Percentiles rank a stretch among this genome's conserved stretches.
These are phyloP conservation scores for Atta cephalotes DNA, from an alignment of 1,140 invertebrate species.

Conservation along the genomic window DNA sequence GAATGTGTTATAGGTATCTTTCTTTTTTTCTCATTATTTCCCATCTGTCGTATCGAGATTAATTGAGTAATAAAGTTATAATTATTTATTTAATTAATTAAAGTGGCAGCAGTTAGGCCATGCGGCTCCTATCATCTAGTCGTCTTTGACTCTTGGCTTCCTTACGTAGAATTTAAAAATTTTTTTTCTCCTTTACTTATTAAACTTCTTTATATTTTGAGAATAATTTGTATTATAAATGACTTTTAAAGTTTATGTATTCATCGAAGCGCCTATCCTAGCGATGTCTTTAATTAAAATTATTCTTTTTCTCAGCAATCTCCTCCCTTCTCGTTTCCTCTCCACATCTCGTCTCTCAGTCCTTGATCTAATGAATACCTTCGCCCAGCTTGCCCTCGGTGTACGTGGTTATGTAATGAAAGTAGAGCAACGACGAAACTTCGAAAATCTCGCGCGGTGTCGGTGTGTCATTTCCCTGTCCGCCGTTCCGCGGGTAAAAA, in stretches of 20 bases:
- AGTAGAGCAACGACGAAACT: constrained; percentile 56
- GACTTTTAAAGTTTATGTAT: constrained; percentile 83
- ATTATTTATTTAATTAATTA: constrained; percentile 84
- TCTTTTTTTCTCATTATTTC: constrained; percentile 63
- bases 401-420: constrained; percentile 59
- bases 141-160: constrained; percentile 84
- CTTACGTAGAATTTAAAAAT: constrained; percentile 84
- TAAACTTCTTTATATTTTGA: constrained; percentile 82
- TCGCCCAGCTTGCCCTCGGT: constrained; percentile 5
- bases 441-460: constrained; percentile 59
- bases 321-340: constrained; percentile 24
- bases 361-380: constrained; percentile 17
- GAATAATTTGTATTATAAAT: constrained; percentile 83
- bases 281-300: constrained; percentile 81
- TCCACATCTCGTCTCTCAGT: constrained; percentile 35
- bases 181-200: constrained; percentile 78
- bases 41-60: constrained; percentile 72
- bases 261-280: constrained; percentile 84
- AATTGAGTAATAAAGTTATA: constrained; percentile 85
- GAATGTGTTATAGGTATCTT: constrained; percentile 49
- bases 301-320: constrained; percentile 68
- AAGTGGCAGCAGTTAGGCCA: constrained; percentile 86
- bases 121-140: constrained; percentile 85
- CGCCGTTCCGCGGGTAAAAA: constrained; percentile 73
- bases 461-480: constrained; percentile 30